Base-by-base conservation (phyloP, 2,113 vertebrate species). In the Strix aluco region DNA sequence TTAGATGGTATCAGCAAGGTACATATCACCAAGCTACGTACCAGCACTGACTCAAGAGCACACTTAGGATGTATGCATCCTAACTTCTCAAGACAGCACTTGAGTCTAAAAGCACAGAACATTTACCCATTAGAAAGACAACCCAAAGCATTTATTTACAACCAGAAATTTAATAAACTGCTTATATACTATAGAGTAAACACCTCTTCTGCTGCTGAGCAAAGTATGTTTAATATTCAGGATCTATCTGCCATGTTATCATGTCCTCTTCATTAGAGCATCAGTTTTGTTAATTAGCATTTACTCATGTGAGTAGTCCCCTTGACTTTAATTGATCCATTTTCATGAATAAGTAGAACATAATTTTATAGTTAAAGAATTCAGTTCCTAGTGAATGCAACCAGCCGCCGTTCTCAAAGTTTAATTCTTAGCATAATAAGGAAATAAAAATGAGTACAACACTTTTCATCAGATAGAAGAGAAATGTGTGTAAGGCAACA, bases 281-380 rank as follows among this genome's bases (percentile, higher is more conserved):
- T 90, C 81, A 52, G 94, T 85, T 97, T 80, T 86, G 89, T 95
- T 97, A 97, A 96, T 95, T 95, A 96, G 73, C 94, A 94, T 95
- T 96, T 96, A 95, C 97, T 97, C 96, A 92, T 91, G 93, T 93
- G 96, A 97, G 95, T 86, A 91, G 93, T 96, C 93, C 71, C 94
- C 93, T 95, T 96, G 96, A 97, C 94, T 97, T 96, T 97, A 97
- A 96, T 91, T 91, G 97, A 95, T 97, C 84, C 85, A 91, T 96
- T 94, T 96, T 94, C 95, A 94, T 96, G 96, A 96, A 92, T 94
- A 96, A 86, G 7, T 79, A 88, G 90, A 94, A 94, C 93, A 95
- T 87, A 63, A 97, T 97, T 95, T 96, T 91, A 90, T 82, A 94
- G 91, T 34, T 90, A 96, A 81, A 92, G 85, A 88, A 95, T 77